Conservation (phyloP, 1,140 invertebrate species). For the Battus philenor region DNA sequence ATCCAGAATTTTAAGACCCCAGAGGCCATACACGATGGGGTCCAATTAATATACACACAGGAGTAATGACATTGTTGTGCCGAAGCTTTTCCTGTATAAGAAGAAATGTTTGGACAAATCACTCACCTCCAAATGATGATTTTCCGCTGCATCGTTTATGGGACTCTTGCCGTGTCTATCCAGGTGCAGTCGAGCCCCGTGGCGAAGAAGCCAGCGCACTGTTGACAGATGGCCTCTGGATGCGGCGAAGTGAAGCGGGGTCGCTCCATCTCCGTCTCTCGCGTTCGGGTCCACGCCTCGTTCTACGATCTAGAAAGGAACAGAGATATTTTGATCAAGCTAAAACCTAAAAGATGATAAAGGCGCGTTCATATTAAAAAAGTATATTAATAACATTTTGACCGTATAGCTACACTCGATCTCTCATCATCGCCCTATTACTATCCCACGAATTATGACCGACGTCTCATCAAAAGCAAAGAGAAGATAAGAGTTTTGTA, state of each 20-base stretch:
- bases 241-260: constrained; percentile 87
- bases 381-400: no score
- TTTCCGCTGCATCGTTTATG: constrained; percentile 92
- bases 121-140: constrained; percentile 90
- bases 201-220: constrained; percentile 88
- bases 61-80: no score
- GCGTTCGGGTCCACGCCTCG: constrained; percentile 89
- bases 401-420: no score
- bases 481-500: no score
- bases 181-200: constrained; percentile 85
- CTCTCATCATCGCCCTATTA: no score
- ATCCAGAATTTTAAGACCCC: not conserved
- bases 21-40: not conserved
- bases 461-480: no score
- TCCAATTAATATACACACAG: not conserved
- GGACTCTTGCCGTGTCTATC: constrained; percentile 92
- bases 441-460: no score
- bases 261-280: constrained; percentile 89
- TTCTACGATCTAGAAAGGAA: constrained; percentile 81
- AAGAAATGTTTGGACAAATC: not conserved
- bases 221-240: constrained; percentile 88
- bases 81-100: not conserved
- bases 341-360: no score
- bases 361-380: no score
- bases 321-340: not conserved